Base-by-base conservation (phyloP, 2,888 invertebrate species). In the Pammene fasciana region DNA sequence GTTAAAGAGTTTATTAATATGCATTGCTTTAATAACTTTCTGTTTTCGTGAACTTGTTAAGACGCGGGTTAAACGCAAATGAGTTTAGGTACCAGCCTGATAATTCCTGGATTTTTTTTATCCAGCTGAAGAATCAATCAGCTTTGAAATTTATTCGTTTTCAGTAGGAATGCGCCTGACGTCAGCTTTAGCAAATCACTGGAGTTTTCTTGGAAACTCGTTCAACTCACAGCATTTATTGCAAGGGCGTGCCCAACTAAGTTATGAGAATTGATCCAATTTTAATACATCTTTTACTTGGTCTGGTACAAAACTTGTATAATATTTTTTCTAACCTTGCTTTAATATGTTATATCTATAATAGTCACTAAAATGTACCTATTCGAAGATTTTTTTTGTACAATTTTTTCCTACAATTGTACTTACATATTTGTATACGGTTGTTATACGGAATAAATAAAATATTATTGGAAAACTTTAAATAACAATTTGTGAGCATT, bases 1-100 rank as follows among this genome's bases (percentile, higher is more conserved):
- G 61, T 66, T 73, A 16, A 72, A 74, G 65, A 65, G 66, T 75
- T 76, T 74, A 77, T 80, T 79, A 79, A 75, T 77, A 78, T 79
- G 78, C 77, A 77, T 73, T 65, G 54, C 67, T 61, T 72, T 72
- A 76, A 78, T 78, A 78, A 74, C 71, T 76, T 75, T 75, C 73
- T 57, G 74, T 75, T 72, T 72, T 75, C 72, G 74, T 62, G 67
- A 70, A 60, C 46, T 65, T 65, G 65, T 70, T 70, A 60, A 70
- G 54, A 54, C 14, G 16, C 46, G 60, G 54, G 48, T 41, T 54
- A 55, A 54, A 54, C 46, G 60, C 26, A 48, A 70, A 70, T 68
- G 36, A 59, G 57, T 64, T 57, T 56, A n/a, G n/a, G n/a, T n/a
- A 46, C 45, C 45, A 45, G 13, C 34, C 18, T 41, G 65, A 60